Evolutionary conservation across 2,888 invertebrate species (phyloP), one percentile per base, ranked within the genome.

Genomic region (Rhingia rostrata): DNA sequence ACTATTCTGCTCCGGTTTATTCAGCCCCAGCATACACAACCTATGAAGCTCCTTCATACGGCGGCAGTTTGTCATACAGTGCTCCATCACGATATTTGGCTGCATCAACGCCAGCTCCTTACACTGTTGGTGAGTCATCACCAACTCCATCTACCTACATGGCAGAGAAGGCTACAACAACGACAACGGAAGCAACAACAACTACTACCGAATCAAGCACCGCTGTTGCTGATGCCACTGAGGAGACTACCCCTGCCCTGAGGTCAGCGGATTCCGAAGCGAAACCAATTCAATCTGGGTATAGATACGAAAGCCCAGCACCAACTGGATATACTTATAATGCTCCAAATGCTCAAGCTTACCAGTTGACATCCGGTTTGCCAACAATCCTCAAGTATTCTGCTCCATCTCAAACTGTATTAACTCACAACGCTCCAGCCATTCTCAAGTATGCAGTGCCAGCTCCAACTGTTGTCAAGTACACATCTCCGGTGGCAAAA

Each of bases 1-100:
- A 88, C 3, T 87, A 87, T n/a, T 53, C 83, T 3, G 63, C 85
- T 12, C 75, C 61, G 12, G 49, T 66, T 7, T 41, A 49, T 22
- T 56, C 69, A 4, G 88, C 64, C 32, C 64, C 54, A 30, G 12
- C 12, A 1, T 51, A 79, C 39, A 39, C 64, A 7, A 4, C 66
- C 0, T 78, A 78, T 12, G 47, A 70, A 4, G n/a, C 43, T 30
- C 43, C 49, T 2, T 41, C 60, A 1, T 82, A 66, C 10, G 61
- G 37, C 14, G 60, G 54, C 14, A 70, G 61, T 10, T 14, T 82
- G 41, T 53, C 56, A 37, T 81, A 41, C 1, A 69, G 43, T 6
- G 22, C 45, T 30, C 54, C 73, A n/a, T 45, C 63, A 0, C 37
- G 10, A 4, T 73, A 73, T 45, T 6, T 73, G 9, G 10, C 63